Conservation (phyloP, 2,888 invertebrate species). For the Cryptophagus acutangulus region DNA sequence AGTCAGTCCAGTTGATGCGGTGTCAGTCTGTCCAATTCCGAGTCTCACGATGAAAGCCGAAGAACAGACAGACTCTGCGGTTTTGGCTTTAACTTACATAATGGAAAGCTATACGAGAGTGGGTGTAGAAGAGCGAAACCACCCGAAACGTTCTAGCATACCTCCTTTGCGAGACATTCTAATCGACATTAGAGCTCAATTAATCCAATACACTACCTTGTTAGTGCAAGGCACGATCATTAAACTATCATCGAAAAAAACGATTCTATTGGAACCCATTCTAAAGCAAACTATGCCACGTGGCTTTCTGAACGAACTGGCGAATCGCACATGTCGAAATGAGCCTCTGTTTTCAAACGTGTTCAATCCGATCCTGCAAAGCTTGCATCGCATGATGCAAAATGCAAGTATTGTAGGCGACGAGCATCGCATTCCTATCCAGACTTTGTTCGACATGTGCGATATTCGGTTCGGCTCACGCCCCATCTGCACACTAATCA, state of each 20-base stretch:
- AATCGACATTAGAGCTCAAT: constrained; percentile 52
- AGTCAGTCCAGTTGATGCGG: constrained; percentile 44
- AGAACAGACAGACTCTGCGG: constrained; percentile 16
- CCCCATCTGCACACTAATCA: constrained; percentile 68
- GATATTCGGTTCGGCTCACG: constrained; percentile 71
- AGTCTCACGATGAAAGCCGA: constrained; percentile 34
- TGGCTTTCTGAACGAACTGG: constrained; percentile 63
- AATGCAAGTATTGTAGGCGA: constrained; percentile 66
- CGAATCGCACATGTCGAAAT: constrained; percentile 51
- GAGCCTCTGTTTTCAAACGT: constrained; percentile 56
- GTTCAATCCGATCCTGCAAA: constrained; percentile 65
- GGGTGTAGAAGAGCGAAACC: constrained; percentile 66
- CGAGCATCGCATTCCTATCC: constrained; percentile 57
- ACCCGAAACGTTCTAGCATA: constrained; percentile 70
- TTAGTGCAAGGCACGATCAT: constrained; percentile 51
- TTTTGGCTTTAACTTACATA: constrained; percentile 48
- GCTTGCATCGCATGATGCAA: constrained; percentile 63
- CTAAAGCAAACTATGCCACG: constrained; percentile 67
- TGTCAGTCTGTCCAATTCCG: constrained; percentile 42
- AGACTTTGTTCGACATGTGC: constrained; percentile 67
- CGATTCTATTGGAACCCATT: constrained; percentile 65
- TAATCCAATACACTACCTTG: constrained; percentile 55
- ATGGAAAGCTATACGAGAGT: constrained; percentile 67
- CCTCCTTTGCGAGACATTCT: constrained; percentile 69
- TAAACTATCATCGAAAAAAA: constrained; percentile 41